Base-by-base conservation (phyloP, 2,797 vertebrate species). In the Poeciliopsis paucimaculata region DNA sequence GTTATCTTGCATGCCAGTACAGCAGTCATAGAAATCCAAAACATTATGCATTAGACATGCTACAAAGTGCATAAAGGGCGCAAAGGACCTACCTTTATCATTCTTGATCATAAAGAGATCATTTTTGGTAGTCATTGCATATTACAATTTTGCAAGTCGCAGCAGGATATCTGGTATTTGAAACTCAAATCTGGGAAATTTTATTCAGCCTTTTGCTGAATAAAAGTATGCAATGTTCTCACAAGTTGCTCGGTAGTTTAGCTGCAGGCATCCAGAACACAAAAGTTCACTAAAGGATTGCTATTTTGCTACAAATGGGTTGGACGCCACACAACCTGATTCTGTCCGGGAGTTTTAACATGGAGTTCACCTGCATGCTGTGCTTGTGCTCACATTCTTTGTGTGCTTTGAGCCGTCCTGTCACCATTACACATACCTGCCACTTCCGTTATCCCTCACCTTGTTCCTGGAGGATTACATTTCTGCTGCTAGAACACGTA, bases 381-480 rank as follows among this genome's bases (percentile, higher is more conserved):
- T 15, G 1, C 51, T 55, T 47, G 46, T 53, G 23, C 74, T 46
- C 53, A 7, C 46, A 34, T 80, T 80, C 46, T 66, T 75, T 79
- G 31, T 73, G 46, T 71, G 34, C 51, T 79, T 39, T 43, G 31
- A 60, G 47, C 47, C 45, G 34, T 64, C 79, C 77, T 31, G 43
- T 60, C 41, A 60, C 76, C 57, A 71, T 78, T 78, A 73, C 79
- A 83, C 81, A 83, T 80, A 82, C 70, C 77, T 53, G 75, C 83
- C 84, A 68, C 84, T 80, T 84, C 68, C 78, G 77, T 82, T 87
- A 80, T 74, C 43, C 73, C 34, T 76, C 72, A 71, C 78, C 73
- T 87, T 82, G 31, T 84, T 84, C 88, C 62, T 31, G 45, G 72
- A 60, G 88, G 82, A 91, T 92, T 83, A 78, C 87, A 77, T 88